A percentile compares a stretch with the other conserved stretches of the same genome.
Conservation (phyloP, 1,140 invertebrate species). For the Manduca sexta region DNA sequence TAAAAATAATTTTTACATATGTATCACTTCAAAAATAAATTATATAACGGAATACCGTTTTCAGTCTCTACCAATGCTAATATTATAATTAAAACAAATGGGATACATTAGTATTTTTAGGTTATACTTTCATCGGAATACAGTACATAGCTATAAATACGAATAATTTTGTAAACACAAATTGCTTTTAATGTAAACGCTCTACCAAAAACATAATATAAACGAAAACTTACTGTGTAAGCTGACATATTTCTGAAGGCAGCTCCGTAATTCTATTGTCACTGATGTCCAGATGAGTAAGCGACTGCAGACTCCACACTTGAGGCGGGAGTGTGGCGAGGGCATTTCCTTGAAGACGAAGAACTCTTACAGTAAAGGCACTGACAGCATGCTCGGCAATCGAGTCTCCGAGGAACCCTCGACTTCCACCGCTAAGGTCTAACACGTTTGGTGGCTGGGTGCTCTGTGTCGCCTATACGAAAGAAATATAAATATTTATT, state of each 20-base stretch:
- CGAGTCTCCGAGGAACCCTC: slow-evolving; percentile 44
- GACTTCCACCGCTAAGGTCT: slow-evolving; percentile 72
- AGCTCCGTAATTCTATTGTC: slow-evolving; percentile 78
- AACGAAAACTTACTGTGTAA: slow-evolving; percentile 76
- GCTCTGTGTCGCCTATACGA: slow-evolving; percentile 51
- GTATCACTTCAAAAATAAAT: too few relatives aligned
- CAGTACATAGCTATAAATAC: too few relatives aligned
- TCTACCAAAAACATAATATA: slow-evolving; percentile 2
- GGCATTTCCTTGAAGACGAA: slow-evolving; percentile 76
- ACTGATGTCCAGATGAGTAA: slow-evolving; percentile 80
- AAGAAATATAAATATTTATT: slow-evolving; percentile 5
- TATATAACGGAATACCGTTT: too few relatives aligned
- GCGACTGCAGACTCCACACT: slow-evolving; percentile 72
- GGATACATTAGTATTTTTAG: too few relatives aligned
- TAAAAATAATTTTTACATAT: too few relatives aligned
- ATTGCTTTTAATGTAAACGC: too few relatives aligned
- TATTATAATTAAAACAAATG: too few relatives aligned
- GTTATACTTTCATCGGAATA: too few relatives aligned
- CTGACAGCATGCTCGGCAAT: slow-evolving; percentile 43
- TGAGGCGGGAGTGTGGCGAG: slow-evolving; percentile 75
- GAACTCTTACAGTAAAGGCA: slow-evolving; percentile 72
- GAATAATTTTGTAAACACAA: too few relatives aligned
- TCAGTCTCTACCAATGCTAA: too few relatives aligned
- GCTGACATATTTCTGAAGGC: slow-evolving; percentile 75
- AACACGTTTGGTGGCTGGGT: slow-evolving; percentile 73